Evolutionary conservation across 1,140 invertebrate genomes (phyloP).

Genomic region (Holotrichia oblita): DNA sequence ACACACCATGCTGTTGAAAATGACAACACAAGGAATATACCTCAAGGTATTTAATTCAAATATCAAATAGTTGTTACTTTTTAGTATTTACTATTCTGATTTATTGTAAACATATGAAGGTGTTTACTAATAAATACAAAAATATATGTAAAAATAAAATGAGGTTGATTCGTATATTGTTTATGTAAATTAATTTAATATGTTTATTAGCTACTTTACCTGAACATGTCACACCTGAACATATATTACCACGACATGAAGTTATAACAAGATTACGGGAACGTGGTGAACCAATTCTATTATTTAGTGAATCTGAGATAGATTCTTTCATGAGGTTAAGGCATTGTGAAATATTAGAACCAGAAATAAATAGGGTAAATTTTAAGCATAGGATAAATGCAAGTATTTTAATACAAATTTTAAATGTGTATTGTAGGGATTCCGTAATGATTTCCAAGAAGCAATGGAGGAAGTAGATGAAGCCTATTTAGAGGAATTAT

Average conservation of each 20-base stretch:
- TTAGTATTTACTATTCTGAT: too few relatives aligned
- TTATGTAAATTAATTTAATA: not conserved
- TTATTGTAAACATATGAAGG: not conserved
- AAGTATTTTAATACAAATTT: too few relatives aligned
- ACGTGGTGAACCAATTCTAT: constrained; percentile 86
- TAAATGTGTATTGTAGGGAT: constrained; percentile 71
- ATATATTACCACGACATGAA: constrained; percentile 78
- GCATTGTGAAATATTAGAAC: constrained; percentile 92
- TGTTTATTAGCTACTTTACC: not conserved
- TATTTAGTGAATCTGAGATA: constrained; percentile 92
- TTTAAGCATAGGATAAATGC: not conserved
- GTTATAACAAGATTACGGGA: constrained; percentile 91
- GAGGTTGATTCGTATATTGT: not conserved
- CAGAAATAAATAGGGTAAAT: constrained; percentile 88
- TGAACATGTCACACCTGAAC: constrained; percentile 10
- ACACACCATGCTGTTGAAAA: constrained; percentile 47
- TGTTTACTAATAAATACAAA: too few relatives aligned
- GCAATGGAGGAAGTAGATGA: constrained; percentile 98
- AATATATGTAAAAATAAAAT: too few relatives aligned
- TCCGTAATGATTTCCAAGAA: constrained; percentile 98
- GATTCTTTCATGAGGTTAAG: constrained; percentile 90
- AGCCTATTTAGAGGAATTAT: constrained; percentile 92
- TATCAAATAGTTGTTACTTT: too few relatives aligned
- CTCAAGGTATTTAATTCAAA: constrained; percentile 43
- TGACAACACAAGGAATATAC: constrained; percentile 45